Evolutionary conservation across 2,797 vertebrate genomes (phyloP).

Genomic region (Alauda arvensis): DNA sequence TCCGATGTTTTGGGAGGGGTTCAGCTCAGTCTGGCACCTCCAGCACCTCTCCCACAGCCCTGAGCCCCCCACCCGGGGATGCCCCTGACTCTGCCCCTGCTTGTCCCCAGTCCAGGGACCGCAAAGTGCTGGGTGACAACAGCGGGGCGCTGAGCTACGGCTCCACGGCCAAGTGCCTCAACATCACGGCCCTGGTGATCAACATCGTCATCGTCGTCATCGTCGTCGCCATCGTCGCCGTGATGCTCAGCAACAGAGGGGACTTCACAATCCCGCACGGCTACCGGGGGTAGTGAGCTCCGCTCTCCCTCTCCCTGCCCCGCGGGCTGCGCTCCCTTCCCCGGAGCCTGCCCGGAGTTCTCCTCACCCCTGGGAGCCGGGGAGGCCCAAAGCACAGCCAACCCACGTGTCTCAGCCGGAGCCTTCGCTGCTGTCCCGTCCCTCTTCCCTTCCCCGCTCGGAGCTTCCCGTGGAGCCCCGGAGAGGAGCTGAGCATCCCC

Average conservation of each 20-base stretch:
- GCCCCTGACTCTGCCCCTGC: background rate
- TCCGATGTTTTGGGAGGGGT: background rate
- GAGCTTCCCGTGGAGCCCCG: background rate
- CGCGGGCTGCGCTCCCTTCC: fast-evolving
- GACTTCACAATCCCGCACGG: fast-evolving
- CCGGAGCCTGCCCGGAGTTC: fast-evolving
- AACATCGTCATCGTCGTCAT: fast-evolving
- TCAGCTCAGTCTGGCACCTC: background rate
- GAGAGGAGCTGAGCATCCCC: too few species aligned
- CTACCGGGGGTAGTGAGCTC: too few species aligned
- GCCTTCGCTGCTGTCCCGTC: background rate
- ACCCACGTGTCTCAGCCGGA: fast-evolving
- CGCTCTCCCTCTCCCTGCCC: background rate
- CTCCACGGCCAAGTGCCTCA: slow-evolving; percentile 37
- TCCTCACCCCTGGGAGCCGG: fast-evolving
- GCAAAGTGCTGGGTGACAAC: slow-evolving; percentile 24
- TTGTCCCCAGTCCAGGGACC: slow-evolving; percentile 27
- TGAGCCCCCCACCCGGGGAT: fast-evolving
- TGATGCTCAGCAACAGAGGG: fast-evolving
- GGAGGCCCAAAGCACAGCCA: too few species aligned
- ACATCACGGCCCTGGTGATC: background rate
- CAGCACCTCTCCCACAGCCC: background rate
- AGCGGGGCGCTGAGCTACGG: slow-evolving; percentile 4
- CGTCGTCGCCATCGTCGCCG: fast-evolving
- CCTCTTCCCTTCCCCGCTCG: fast-evolving